Evolutionary conservation across 2,888 invertebrate genomes (phyloP).

Genomic region (Lampropteryx suffumata): DNA sequence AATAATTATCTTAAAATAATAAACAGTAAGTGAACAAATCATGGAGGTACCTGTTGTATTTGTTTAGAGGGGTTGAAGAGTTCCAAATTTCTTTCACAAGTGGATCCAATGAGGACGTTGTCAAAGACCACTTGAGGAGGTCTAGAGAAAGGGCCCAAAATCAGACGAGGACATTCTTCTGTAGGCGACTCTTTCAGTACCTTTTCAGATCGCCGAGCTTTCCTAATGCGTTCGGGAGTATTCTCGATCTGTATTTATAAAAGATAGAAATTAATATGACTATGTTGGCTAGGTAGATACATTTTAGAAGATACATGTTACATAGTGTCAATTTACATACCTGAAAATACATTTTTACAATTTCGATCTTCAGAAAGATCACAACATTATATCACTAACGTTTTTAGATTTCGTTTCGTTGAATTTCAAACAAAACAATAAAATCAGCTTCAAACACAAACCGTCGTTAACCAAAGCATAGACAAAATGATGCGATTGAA

Average conservation of each 20-base stretch:
- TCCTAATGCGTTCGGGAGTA: conserved; percentile 71
- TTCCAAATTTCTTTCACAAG: conserved; percentile 78
- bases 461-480: conserved; percentile 6
- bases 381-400: conserved; percentile 9
- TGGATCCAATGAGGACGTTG: conserved; percentile 83
- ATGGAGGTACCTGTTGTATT: conserved; percentile 60
- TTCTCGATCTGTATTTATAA: conserved; percentile 66
- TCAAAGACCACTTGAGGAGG: conserved; percentile 87
- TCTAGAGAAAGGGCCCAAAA: conserved; percentile 86
- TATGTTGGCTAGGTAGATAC: too few species aligned
- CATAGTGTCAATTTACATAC: too few species aligned
- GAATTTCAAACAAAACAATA: neutral
- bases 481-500: neutral
- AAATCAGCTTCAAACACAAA: conserved; percentile 12
- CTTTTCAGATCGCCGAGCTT: conserved; percentile 59
- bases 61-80: conserved; percentile 82
- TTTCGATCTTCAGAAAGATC: neutral
- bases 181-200: conserved; percentile 52
- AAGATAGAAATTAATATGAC: too few species aligned
- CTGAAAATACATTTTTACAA: conserved; percentile 59
- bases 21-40: neutral
- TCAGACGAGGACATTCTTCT: conserved; percentile 77
- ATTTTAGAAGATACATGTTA: too few species aligned
- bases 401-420: neutral
- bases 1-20: too few species aligned